Percentiles rank a stretch among this genome's conserved stretches.
Conservation (phyloP, 2,113 vertebrate genomes). For the Ploceus nigricollis region DNA sequence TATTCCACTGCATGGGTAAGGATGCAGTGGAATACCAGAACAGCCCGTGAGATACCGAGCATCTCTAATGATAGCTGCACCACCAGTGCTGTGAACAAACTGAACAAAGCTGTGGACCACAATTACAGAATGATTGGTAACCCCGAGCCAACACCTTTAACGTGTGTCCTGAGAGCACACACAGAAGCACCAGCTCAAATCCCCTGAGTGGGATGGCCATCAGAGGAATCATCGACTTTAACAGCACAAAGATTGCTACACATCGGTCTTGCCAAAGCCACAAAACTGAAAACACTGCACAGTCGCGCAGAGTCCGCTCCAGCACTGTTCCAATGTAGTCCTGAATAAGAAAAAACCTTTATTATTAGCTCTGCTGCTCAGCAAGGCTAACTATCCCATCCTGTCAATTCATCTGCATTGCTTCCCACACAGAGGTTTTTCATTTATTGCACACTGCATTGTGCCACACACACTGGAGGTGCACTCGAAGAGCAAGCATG, state of each 20-base stretch:
- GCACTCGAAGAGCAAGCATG: background rate
- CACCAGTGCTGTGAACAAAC: rapidly evolving
- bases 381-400: background rate
- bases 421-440: background rate
- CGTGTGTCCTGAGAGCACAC: rapidly evolving
- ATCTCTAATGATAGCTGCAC: rapidly evolving
- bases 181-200: background rate
- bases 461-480: rapidly evolving
- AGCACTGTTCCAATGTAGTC: background rate
- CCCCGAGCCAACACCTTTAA: background rate
- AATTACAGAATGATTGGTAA: background rate
- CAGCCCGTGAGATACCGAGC: rapidly evolving
- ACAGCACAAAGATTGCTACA: rapidly evolving
- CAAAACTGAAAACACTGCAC: rapidly evolving
- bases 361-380: background rate
- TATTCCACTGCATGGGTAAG: rapidly evolving
- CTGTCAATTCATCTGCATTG: background rate
- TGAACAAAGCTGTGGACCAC: rapidly evolving
- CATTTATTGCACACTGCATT: rapidly evolving
- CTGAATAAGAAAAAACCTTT: background rate
- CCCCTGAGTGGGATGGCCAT: rapidly evolving
- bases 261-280: background rate
- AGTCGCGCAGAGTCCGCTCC: rapidly evolving
- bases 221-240: background rate
- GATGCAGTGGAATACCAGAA: no score